phyloP scores from a whole-genome alignment of 2,888 invertebrate genomes.

The Dioctria rufipes region DNA sequence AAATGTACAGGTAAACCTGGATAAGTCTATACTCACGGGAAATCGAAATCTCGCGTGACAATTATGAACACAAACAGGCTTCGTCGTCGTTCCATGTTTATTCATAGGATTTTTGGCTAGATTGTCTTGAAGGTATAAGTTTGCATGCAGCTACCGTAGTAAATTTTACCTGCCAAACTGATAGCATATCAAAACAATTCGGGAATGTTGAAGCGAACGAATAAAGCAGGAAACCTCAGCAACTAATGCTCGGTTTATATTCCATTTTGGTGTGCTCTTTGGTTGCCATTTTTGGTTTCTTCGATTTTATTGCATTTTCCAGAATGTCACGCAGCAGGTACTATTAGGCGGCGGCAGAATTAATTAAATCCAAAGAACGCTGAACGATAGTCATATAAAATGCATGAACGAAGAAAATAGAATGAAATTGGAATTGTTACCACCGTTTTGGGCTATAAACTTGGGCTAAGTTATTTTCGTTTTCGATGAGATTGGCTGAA shows the following conservation, averaged over 20 bases:
- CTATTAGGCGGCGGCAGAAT: constrained; percentile 15
- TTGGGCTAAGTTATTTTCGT: too few species aligned
- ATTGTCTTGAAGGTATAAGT: constrained; percentile 34
- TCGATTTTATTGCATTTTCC: constrained; percentile 49
- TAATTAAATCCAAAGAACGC: constrained; percentile 36
- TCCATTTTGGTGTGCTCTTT: constrained; percentile 11
- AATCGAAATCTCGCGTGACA: constrained; percentile 52
- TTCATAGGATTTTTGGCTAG: constrained; percentile 47
- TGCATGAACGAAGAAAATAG: constrained; percentile 7
- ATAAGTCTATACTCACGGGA: constrained; percentile 1
- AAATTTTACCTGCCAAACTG: constrained; percentile 50
- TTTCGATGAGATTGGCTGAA: too few species aligned
- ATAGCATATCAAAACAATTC: constrained; percentile 44
- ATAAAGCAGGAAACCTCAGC: constrained; percentile 7
- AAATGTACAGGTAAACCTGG: neutral
- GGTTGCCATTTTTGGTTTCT: constrained; percentile 38
- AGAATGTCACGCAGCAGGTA: constrained; percentile 16
- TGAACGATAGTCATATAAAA: constrained; percentile 29
- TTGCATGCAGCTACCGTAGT: constrained; percentile 37
- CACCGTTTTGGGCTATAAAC: too few species aligned
- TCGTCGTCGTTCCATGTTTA: constrained; percentile 46
- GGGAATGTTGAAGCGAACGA: constrained; percentile 9
- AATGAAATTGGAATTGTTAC: constrained; percentile 2
- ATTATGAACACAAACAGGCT: constrained; percentile 46
- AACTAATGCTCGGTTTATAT: constrained; percentile 12